phyloP scores from a whole-genome alignment of 1,140 invertebrate genomes.

The Aphelinus certus region DNA sequence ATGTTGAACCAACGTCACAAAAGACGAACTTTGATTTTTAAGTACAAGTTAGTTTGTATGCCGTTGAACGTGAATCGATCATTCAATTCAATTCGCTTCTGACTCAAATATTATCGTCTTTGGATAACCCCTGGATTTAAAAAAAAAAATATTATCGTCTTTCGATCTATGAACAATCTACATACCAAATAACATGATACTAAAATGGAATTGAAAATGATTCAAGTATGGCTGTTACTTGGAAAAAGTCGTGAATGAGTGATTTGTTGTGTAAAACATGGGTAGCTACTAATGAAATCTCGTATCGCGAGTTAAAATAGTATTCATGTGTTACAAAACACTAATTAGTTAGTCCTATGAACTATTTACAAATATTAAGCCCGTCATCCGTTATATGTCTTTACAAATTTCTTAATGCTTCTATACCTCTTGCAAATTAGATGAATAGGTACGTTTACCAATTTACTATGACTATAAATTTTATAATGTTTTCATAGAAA shows the following conservation, averaged over 20 bases:
- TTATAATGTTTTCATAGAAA: slow-evolving; percentile 35
- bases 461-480: slow-evolving; percentile 19
- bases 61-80: slow-evolving; percentile 19
- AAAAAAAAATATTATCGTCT: slow-evolving; percentile 21
- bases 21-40: slow-evolving; percentile 24
- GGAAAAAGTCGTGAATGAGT: slow-evolving; percentile 27
- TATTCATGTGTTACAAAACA: slow-evolving; percentile 28
- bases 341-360: slow-evolving; percentile 24
- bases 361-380: slow-evolving; percentile 3
- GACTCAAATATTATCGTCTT: no score
- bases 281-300: slow-evolving; percentile 6
- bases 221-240: slow-evolving; percentile 27
- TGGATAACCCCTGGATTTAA: no score
- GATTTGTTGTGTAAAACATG: slow-evolving; percentile 22
- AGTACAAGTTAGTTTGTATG: slow-evolving; percentile 15
- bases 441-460: slow-evolving; percentile 18
- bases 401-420: slow-evolving; percentile 18
- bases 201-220: slow-evolving; percentile 37
- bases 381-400: neutral
- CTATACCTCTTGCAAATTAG: slow-evolving; percentile 14
- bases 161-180: slow-evolving; percentile 13
- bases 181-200: slow-evolving; percentile 16
- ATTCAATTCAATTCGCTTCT: slow-evolving; percentile 10
- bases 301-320: slow-evolving; percentile 12
- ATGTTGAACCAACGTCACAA: slow-evolving; percentile 11